These are phyloP conservation scores for Panulirus ornatus DNA, from an alignment of 1,140 invertebrate genomes.

Conservation along the genomic window DNA sequence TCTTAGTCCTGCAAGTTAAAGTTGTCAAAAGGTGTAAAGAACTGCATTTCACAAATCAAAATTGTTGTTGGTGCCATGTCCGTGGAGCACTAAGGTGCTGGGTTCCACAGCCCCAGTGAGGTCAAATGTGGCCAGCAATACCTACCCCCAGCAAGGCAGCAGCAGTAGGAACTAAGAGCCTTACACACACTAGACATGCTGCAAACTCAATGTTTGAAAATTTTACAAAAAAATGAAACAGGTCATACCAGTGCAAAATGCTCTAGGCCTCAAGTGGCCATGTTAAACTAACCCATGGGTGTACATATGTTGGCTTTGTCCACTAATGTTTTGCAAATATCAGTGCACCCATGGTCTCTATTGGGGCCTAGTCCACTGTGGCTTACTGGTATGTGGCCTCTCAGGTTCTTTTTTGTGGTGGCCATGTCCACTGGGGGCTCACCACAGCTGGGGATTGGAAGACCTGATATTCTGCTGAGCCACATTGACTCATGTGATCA, in stretches of 20 bases:
- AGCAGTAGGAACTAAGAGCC: conserved; percentile 29
- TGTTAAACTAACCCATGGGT: conserved; percentile 16
- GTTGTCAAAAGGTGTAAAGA: conserved; percentile 63
- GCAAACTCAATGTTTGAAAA: background rate
- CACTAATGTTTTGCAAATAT: conserved; percentile 11
- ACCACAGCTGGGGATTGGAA: conserved; percentile 38
- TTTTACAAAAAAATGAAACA: conserved; percentile 4
- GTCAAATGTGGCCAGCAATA: conserved; percentile 47
- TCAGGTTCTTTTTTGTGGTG: conserved; percentile 46
- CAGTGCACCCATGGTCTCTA: conserved; percentile 1
- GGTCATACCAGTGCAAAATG: conserved; percentile 38
- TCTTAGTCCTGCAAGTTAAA: conserved; percentile 55
- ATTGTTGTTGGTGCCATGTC: conserved; percentile 62
- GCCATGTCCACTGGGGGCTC: conserved; percentile 47
- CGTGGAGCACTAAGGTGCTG: conserved; percentile 55
- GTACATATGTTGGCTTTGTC: conserved; percentile 42
- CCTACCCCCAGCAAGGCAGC: conserved; percentile 38
- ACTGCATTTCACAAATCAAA: conserved; percentile 67
- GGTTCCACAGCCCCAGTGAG: conserved; percentile 34
- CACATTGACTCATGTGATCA: conserved; percentile 68
- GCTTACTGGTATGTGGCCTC: conserved; percentile 48
- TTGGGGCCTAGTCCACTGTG: conserved; percentile 53
- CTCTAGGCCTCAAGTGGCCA: conserved; percentile 6
- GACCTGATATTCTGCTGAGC: conserved; percentile 50
- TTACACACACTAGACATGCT: background rate